Evolutionary conservation across 2,888 invertebrate species (phyloP).

Genomic region (Escarpia spicata): DNA sequence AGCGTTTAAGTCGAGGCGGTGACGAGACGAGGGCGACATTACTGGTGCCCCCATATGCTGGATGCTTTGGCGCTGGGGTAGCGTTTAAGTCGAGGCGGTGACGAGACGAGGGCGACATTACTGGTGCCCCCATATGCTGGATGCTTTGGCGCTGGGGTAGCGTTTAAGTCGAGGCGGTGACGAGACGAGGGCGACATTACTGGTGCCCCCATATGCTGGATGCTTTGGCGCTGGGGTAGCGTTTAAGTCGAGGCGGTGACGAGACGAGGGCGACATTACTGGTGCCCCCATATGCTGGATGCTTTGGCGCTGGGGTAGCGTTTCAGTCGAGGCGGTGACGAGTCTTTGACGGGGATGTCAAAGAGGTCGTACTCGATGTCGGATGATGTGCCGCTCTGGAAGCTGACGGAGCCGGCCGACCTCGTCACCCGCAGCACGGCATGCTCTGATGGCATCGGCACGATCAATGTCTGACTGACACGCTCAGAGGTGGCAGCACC

Average conservation of each 20-base stretch:
- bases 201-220: slow-evolving; percentile 33
- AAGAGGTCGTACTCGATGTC: slow-evolving; percentile 26
- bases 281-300: slow-evolving; percentile 32
- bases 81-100: slow-evolving; percentile 34
- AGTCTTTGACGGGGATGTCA: slow-evolving; percentile 24
- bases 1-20: slow-evolving; percentile 34
- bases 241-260: slow-evolving; percentile 33
- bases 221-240: slow-evolving; percentile 32
- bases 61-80: slow-evolving; percentile 32
- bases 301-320: slow-evolving; percentile 32
- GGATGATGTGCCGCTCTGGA: background rate
- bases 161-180: slow-evolving; percentile 34
- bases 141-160: slow-evolving; percentile 31
- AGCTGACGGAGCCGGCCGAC: slow-evolving; percentile 18
- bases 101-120: slow-evolving; percentile 25
- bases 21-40: slow-evolving; percentile 26
- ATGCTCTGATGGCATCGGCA: slow-evolving; percentile 19
- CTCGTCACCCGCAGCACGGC: slow-evolving; percentile 8
- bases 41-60: slow-evolving; percentile 32
- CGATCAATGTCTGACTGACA: background rate
- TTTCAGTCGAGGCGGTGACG: slow-evolving; percentile 33
- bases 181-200: slow-evolving; percentile 22
- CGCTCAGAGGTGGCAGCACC: slow-evolving; percentile 20
- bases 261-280: slow-evolving; percentile 14
- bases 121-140: slow-evolving; percentile 33